Base-by-base conservation (phyloP, 2,113 vertebrate genomes). In the Crotalus helleri region DNA sequence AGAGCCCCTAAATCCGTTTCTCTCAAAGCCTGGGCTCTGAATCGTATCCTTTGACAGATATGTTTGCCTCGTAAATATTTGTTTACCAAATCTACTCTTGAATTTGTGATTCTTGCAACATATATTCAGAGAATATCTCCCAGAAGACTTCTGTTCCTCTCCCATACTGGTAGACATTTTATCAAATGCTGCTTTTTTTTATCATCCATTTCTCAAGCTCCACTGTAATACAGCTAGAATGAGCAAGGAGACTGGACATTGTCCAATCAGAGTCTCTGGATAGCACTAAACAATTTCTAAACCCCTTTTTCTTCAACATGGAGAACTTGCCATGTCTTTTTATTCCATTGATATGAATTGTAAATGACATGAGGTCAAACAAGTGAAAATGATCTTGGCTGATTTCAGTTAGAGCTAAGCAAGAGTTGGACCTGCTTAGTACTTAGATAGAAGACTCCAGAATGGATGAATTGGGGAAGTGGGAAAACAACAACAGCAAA, bases 61-160 rank as follows among this genome's bases (percentile, higher is more conserved):
- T 91, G 8, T 91, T 94, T 95, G 93, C 57, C 1, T 93, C 91
- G 51, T 90, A 95, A 95, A 95, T 95, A 96, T 94, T 96, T 96
- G 58, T 95, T 96, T 96, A 94, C 92, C 90, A 95, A 95, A 96
- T 59, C 90, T 87, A 94, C 95, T 92, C 88, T 29, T 92, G 88
- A 94, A 94, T 93, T 1, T 90, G 89, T 92, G 87, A 92, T 94
- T 93, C 51, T 95, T 81, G 93, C 33, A 95, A 94, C 10, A 46
- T 44, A 88, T 59, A 12, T 95, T 94, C 54, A 92, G 85, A 96
- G 96, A 1, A 53, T 86, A 85, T 92, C 93, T 95, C 59, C 92
- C 64, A 64, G 3, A 49, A 87, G 59, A 88, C 59, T 53, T 59
- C 93, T 94, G 94, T 91, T 92, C 89, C 59, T 1, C 94, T 49